A percentile compares a stretch with the other conserved stretches of the same genome.
These are phyloP conservation scores for Callyntrura guangdongensis DNA, from an alignment of 2,888 invertebrate genomes.

Conservation along the genomic window DNA sequence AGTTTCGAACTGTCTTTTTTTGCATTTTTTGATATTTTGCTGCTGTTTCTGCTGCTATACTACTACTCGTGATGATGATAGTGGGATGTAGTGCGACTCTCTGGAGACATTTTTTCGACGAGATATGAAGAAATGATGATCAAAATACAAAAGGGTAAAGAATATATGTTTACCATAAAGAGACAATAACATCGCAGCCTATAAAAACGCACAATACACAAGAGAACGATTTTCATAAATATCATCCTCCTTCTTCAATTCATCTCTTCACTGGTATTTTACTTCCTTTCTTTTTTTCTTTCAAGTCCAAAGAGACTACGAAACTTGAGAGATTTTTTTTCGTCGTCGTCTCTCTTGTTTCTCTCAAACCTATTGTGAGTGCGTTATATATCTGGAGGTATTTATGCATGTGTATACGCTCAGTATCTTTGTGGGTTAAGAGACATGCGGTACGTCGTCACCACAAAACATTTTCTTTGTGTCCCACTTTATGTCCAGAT, in stretches of 20 bases:
- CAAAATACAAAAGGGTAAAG: slow-evolving; percentile 47
- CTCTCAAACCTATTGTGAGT: slow-evolving; percentile 1
- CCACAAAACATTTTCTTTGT: slow-evolving; percentile 43
- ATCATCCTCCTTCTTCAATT: slow-evolving; percentile 62
- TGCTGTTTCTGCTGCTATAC: no score
- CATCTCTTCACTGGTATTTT: slow-evolving; percentile 31
- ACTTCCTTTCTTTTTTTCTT: slow-evolving; percentile 16
- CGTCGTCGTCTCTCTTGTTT: neutral
- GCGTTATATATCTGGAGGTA: no score
- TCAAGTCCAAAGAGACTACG: slow-evolving; percentile 63
- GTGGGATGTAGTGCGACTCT: slow-evolving; percentile 64
- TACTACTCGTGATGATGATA: neutral
- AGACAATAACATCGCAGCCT: slow-evolving; percentile 1
- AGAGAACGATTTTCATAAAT: slow-evolving; percentile 75
- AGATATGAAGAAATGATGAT: slow-evolving; percentile 55
- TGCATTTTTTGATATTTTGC: neutral
- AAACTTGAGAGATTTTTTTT: slow-evolving; percentile 59
- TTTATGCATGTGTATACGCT: slow-evolving; percentile 2
- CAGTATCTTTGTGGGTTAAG: slow-evolving; percentile 30
- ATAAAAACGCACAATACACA: slow-evolving; percentile 62
- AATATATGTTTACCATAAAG: slow-evolving; percentile 3
- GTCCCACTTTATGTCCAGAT: slow-evolving; percentile 54
- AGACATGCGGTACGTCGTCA: slow-evolving; percentile 47
- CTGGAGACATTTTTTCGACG: slow-evolving; percentile 52
- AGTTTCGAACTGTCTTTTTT: neutral